Conservation (phyloP, 2,113 vertebrate genomes). For the Euleptes europaea region DNA sequence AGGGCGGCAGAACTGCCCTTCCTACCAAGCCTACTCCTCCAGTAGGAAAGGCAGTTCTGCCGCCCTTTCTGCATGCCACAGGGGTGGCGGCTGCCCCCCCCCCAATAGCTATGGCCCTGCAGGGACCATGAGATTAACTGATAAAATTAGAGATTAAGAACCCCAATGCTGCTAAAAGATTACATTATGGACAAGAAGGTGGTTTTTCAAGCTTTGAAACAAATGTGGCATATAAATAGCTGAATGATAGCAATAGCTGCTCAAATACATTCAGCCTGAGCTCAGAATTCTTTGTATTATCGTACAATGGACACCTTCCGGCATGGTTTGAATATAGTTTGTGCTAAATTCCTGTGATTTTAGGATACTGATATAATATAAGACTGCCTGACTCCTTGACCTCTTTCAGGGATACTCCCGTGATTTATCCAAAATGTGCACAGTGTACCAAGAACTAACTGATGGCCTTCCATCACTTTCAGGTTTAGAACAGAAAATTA, state of each 20-base stretch:
- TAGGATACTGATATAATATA: not conserved
- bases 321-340: not conserved
- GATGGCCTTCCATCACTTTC: not conserved
- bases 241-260: slow-evolving; percentile 10
- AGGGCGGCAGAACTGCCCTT: no score
- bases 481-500: not conserved
- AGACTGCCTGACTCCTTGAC: not conserved
- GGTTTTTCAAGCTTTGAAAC: not conserved
- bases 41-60: no score
- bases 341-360: no score
- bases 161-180: slow-evolving; percentile 16
- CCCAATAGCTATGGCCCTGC: no score
- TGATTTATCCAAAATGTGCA: not conserved
- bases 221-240: not conserved
- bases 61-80: no score
- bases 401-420: not conserved
- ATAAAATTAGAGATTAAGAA: slow-evolving; percentile 24
- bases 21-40: no score
- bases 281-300: not conserved
- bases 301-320: no score
- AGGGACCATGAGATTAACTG: slow-evolving; percentile 41
- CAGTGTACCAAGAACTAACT: not conserved
- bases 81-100: no score
- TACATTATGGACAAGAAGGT: not conserved
- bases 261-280: not conserved